A percentile compares a stretch with the other conserved stretches of the same genome.
These are phyloP conservation scores for Caenorhabditis sp. DNA, from an alignment of 2,888 invertebrate species.

Conservation along the genomic window DNA sequence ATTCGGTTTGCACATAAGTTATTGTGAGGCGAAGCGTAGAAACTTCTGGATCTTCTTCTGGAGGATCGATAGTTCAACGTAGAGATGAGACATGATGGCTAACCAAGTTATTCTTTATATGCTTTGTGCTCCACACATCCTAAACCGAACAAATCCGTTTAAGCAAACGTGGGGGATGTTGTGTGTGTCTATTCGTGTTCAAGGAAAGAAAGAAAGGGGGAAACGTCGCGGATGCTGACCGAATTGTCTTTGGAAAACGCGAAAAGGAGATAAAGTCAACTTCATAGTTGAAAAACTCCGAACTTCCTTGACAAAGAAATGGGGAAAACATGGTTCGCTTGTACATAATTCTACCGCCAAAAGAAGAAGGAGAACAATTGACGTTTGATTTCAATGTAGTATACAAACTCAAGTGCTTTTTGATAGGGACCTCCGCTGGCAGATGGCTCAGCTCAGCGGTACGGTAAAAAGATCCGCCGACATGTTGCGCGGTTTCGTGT, in stretches of 20 bases:
- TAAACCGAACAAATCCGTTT: slow-evolving; percentile 56
- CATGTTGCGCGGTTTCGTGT: slow-evolving; percentile 49
- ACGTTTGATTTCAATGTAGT: slow-evolving; percentile 11
- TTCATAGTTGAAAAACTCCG: slow-evolving; percentile 16
- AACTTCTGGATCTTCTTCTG: too few species aligned
- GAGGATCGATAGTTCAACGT: slow-evolving; percentile 46
- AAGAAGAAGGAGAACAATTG: slow-evolving; percentile 18
- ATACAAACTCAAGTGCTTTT: slow-evolving; percentile 42
- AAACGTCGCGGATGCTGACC: slow-evolving; percentile 29
- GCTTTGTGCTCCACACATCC: slow-evolving; percentile 60
- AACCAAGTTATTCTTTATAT: slow-evolving; percentile 62
- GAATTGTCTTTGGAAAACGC: slow-evolving; percentile 36
- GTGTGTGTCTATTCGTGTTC: slow-evolving; percentile 46
- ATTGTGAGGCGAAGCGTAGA: slow-evolving; percentile 2
- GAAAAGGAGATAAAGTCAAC: slow-evolving; percentile 15
- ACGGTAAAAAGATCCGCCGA: slow-evolving; percentile 28
- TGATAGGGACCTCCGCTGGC: slow-evolving; percentile 41
- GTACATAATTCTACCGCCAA: slow-evolving; percentile 10
- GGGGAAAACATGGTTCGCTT: not conserved
- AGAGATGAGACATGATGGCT: slow-evolving; percentile 36
- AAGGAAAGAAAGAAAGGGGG: slow-evolving; percentile 33
- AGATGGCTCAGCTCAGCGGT: slow-evolving; percentile 40
- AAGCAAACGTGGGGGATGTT: slow-evolving; percentile 48
- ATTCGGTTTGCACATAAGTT: slow-evolving; percentile 35
- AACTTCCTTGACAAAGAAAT: slow-evolving; percentile 1